Percentiles rank a stretch among this genome's conserved stretches.
phyloP scores from a whole-genome alignment of 2,113 vertebrate genomes.

The Beaufortia kweichowensis region DNA sequence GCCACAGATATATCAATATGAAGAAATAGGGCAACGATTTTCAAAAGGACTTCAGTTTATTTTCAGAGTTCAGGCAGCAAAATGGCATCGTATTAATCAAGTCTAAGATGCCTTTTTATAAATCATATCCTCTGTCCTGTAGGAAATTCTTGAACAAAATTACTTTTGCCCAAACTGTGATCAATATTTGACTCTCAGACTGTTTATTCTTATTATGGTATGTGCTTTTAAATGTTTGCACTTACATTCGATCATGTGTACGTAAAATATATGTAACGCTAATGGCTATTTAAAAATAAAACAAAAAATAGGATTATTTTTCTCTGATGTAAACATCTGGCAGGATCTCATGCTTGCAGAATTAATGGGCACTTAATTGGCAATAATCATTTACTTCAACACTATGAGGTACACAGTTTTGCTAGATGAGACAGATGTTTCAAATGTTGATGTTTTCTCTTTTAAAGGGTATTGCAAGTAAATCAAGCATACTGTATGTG shows the following conservation, averaged over 20 bases:
- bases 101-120: slow-evolving; percentile 48
- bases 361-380: slow-evolving; percentile 99
- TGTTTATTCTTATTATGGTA: slow-evolving; percentile 3
- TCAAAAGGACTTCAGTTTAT: slow-evolving; percentile 49
- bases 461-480: neutral
- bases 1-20: slow-evolving; percentile 56
- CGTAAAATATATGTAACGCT: slow-evolving; percentile 46
- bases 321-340: slow-evolving; percentile 95
- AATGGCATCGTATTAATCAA: slow-evolving; percentile 53
- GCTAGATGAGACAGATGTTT: slow-evolving; percentile 93
- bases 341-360: slow-evolving; percentile 91
- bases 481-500: neutral
- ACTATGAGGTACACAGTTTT: slow-evolving; percentile 88
- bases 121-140: slow-evolving; percentile 52
- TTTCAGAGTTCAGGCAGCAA: slow-evolving; percentile 40
- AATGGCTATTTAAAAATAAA: slow-evolving; percentile 57
- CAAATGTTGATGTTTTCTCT: slow-evolving; percentile 55
- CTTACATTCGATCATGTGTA: slow-evolving; percentile 42
- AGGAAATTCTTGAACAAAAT: slow-evolving; percentile 49
- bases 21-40: slow-evolving; percentile 53
- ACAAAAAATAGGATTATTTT: slow-evolving; percentile 86
- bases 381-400: slow-evolving; percentile 95
- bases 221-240: slow-evolving; percentile 25
- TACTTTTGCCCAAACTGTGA: slow-evolving; percentile 35
- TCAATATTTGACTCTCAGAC: slow-evolving; percentile 28